Conservation (phyloP, 1,140 invertebrate species). For the Spodoptera frugiperda region DNA sequence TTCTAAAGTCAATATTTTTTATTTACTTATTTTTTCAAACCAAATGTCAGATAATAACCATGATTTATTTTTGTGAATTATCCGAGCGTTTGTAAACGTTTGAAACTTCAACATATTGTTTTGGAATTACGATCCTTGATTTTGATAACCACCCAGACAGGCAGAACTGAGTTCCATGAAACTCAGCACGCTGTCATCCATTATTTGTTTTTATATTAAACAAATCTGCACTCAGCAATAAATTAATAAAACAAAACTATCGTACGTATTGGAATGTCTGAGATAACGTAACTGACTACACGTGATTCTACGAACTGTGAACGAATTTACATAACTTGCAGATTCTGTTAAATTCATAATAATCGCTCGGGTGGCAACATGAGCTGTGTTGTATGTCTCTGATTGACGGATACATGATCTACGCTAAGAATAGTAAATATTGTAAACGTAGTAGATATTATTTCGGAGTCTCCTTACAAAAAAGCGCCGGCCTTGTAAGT, state of each 20-base stretch:
- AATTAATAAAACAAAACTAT: background rate
- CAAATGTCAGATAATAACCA: no score
- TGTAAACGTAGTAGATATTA: background rate
- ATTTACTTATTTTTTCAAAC: no score
- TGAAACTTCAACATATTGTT: background rate
- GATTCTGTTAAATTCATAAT: background rate
- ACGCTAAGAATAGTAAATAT: no score
- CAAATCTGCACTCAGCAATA: conserved; percentile 4
- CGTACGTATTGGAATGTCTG: conserved; percentile 19
- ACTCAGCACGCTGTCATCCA: background rate
- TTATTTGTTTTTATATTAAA: background rate
- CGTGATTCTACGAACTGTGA: conserved; percentile 12
- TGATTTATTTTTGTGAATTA: no score
- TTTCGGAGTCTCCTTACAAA: background rate
- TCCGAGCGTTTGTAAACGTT: no score
- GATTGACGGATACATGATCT: background rate
- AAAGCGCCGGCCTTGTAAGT: no score
- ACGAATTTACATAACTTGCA: background rate
- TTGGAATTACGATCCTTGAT: conserved; percentile 4
- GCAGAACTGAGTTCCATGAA: conserved; percentile 1
- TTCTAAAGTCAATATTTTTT: no score
- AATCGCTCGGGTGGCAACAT: conserved; percentile 18
- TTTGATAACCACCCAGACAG: background rate
- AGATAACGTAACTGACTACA: conserved; percentile 16
- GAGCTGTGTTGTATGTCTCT: background rate